phyloP scores from a whole-genome alignment of 30 jellyfish, hydroid and myxozoan genomes.

The Hydractinia echinata region DNA sequence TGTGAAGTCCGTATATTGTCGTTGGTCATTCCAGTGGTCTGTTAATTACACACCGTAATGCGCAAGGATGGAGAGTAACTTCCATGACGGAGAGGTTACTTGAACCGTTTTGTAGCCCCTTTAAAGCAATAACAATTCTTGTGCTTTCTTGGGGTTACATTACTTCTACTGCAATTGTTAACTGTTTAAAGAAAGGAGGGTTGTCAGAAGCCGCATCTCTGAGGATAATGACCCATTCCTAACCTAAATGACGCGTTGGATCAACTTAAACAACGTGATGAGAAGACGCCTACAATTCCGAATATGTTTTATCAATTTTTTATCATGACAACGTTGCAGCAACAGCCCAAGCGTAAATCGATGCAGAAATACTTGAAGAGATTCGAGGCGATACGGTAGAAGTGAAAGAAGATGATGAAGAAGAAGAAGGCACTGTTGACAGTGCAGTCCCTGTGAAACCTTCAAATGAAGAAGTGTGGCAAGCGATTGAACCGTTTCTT shows the following conservation, averaged over 20 bases:
- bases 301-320: no score
- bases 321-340: neutral
- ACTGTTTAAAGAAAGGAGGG: neutral
- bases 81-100: no score
- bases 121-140: neutral
- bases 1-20: no score
- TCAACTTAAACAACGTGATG: conserved; percentile 2
- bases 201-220: neutral
- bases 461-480: conserved; percentile 4
- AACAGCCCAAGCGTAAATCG: conserved; percentile 10
- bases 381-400: conserved; percentile 13
- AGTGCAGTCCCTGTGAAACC: conserved; percentile 8
- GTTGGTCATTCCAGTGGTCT: no score
- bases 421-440: conserved; percentile 2
- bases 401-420: conserved; percentile 4
- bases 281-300: no score
- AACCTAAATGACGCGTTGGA: neutral
- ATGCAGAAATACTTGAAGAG: conserved; percentile 3
- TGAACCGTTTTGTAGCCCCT: no score
- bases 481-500: neutral
- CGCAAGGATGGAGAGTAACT: no score
- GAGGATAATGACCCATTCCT: conserved; percentile 4
- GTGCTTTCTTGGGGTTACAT: neutral
- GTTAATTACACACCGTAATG: no score
- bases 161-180: neutral